Conservation (phyloP, 2,888 invertebrate species). For the Aethes cnicana region DNA sequence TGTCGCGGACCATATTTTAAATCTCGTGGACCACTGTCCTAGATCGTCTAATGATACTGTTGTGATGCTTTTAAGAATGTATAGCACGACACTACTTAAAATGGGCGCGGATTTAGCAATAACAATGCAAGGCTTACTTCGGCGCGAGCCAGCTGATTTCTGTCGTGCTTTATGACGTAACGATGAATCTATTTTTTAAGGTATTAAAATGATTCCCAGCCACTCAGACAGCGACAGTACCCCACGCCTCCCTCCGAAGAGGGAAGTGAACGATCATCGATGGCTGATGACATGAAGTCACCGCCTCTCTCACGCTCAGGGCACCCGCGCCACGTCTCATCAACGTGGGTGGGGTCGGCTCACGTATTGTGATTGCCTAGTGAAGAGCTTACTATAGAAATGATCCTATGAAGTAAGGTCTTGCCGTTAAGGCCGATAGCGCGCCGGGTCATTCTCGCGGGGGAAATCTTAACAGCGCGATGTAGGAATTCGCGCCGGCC, state of each 20-base stretch:
- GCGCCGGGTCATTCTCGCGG: neutral
- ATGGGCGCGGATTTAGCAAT: too few relatives aligned
- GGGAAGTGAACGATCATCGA: slow-evolving; percentile 30
- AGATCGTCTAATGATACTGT: too few relatives aligned
- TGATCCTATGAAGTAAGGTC: slow-evolving; percentile 32
- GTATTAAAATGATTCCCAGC: slow-evolving; percentile 22
- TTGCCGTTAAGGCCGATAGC: neutral
- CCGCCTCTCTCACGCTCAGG: slow-evolving; percentile 79
- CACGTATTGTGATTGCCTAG: slow-evolving; percentile 30
- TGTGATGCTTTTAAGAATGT: too few relatives aligned
- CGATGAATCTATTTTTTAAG: neutral
- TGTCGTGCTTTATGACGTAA: too few relatives aligned
- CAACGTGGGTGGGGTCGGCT: slow-evolving; percentile 34
- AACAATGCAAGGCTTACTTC: too few relatives aligned
- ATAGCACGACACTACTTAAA: too few relatives aligned
- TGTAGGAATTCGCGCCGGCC: neutral
- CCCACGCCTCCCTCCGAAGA: slow-evolving; percentile 20
- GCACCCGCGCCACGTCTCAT: slow-evolving; percentile 85
- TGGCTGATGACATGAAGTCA: slow-evolving; percentile 12
- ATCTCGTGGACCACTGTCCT: too few relatives aligned
- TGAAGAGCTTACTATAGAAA: slow-evolving; percentile 31
- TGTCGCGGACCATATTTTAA: too few relatives aligned
- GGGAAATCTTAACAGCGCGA: slow-evolving; percentile 29
- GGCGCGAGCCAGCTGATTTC: too few relatives aligned
- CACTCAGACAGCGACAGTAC: slow-evolving; percentile 31